phyloP scores from a whole-genome alignment of 2,113 vertebrate genomes.

The Ia io region DNA sequence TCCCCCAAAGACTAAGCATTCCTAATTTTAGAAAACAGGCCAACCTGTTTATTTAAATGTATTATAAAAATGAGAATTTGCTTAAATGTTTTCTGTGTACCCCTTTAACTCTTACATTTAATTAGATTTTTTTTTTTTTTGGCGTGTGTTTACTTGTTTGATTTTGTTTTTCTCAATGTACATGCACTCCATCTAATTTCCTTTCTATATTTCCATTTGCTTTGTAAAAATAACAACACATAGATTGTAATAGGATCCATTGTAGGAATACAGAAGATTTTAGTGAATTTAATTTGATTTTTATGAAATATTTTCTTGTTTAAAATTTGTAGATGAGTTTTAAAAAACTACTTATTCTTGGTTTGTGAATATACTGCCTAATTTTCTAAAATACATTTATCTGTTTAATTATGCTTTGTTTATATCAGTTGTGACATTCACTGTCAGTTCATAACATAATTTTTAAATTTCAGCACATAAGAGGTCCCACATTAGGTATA shows the following conservation, averaged over 20 bases:
- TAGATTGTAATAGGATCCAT: background rate
- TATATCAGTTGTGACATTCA: background rate
- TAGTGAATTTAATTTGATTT: background rate
- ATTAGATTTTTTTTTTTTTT: background rate
- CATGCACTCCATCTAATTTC: background rate
- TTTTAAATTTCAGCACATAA: background rate
- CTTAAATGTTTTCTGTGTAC: background rate
- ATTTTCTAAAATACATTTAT: background rate
- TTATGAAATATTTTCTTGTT: background rate
- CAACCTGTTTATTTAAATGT: background rate
- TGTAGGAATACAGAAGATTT: background rate
- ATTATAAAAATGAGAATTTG: background rate
- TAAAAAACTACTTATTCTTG: background rate
- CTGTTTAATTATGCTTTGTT: background rate
- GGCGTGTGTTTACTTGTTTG: background rate
- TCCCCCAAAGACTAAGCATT: background rate
- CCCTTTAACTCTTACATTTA: background rate
- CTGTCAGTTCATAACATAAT: background rate
- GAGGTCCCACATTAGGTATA: background rate
- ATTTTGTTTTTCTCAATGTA: background rate
- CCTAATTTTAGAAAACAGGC: background rate
- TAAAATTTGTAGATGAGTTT: background rate
- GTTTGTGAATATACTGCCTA: background rate
- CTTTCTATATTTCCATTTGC: background rate
- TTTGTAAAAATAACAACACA: conserved; percentile 16